These are phyloP conservation scores for Ganaspis brasiliensis DNA, from an alignment of 2,888 invertebrate genomes.

Conservation along the genomic window DNA sequence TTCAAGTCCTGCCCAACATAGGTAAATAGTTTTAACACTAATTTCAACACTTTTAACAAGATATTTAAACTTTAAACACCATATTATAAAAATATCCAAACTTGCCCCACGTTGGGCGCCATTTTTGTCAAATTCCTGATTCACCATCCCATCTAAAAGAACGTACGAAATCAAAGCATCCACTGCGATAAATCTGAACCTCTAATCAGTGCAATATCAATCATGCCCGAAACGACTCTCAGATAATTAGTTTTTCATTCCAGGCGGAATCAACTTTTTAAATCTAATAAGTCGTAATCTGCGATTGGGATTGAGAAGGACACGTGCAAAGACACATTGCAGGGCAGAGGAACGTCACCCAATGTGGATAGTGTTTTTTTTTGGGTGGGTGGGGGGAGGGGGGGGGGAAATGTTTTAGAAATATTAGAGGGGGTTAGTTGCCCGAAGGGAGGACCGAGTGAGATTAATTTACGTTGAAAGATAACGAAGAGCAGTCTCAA, in stretches of 20 bases:
- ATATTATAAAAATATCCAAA: too few relatives aligned
- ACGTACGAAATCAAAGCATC: too few relatives aligned
- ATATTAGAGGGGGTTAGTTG: slow-evolving; percentile 69
- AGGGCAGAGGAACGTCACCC: slow-evolving; percentile 8
- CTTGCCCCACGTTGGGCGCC: too few relatives aligned
- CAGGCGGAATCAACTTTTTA: slow-evolving; percentile 4
- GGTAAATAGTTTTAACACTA: too few relatives aligned
- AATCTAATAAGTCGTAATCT: slow-evolving; percentile 26
- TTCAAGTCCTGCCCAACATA: too few relatives aligned
- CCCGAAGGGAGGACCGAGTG: slow-evolving; percentile 61
- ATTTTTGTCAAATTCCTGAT: too few relatives aligned
- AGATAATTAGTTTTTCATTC: slow-evolving; percentile 32
- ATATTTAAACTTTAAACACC: too few relatives aligned
- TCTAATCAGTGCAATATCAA: slow-evolving; percentile 24
- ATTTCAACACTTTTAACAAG: too few relatives aligned
- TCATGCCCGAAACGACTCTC: slow-evolving; percentile 9
- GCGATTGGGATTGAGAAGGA: slow-evolving; percentile 27
- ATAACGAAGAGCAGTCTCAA: slow-evolving; percentile 76
- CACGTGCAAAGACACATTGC: slow-evolving; percentile 37
- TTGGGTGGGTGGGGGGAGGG: slow-evolving; percentile 49
- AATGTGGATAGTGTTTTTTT: not conserved
- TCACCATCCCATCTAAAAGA: too few relatives aligned
- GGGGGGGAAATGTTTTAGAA: slow-evolving; percentile 68
- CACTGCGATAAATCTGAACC: not conserved
- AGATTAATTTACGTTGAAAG: slow-evolving; percentile 79